Evolutionary conservation across 2,888 invertebrate genomes (phyloP).

Genomic region (Parnassius apollo): DNA sequence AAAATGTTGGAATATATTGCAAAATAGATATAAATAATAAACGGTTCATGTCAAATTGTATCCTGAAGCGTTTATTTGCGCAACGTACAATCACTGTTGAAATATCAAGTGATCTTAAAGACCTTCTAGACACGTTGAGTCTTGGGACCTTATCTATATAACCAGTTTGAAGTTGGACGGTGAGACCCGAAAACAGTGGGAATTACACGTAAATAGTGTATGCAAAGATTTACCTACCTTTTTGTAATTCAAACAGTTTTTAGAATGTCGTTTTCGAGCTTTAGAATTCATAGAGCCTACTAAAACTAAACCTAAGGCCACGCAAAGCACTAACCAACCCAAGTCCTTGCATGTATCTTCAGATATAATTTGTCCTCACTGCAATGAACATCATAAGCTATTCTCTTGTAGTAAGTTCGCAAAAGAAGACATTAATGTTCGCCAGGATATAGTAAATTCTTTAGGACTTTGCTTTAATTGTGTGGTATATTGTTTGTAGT

Average conservation of each 20-base stretch:
- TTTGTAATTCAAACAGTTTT: conserved; percentile 18
- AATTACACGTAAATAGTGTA: conserved; percentile 14
- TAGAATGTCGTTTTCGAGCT: conserved; percentile 22
- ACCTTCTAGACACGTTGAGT: conserved; percentile 27
- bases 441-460: too few relatives aligned
- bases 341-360: too few relatives aligned
- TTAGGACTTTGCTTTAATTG: not conserved
- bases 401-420: too few relatives aligned
- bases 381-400: too few relatives aligned
- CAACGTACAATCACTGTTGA: conserved; percentile 26
- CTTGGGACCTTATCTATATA: conserved; percentile 28
- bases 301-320: too few relatives aligned
- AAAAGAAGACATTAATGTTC: too few relatives aligned
- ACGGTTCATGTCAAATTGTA: conserved; percentile 25
- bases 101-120: conserved; percentile 25
- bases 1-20: conserved; percentile 1
- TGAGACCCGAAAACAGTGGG: conserved; percentile 26
- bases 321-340: too few relatives aligned
- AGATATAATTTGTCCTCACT: too few relatives aligned
- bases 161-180: conserved; percentile 27
- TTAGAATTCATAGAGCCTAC: conserved; percentile 21
- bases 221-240: conserved; percentile 22
- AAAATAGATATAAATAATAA: not conserved
- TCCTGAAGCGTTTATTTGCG: conserved; percentile 25
- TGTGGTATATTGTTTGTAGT: too few relatives aligned